These are phyloP conservation scores for Psophia crepitans DNA, from an alignment of 2,113 vertebrate genomes.

Conservation along the genomic window DNA sequence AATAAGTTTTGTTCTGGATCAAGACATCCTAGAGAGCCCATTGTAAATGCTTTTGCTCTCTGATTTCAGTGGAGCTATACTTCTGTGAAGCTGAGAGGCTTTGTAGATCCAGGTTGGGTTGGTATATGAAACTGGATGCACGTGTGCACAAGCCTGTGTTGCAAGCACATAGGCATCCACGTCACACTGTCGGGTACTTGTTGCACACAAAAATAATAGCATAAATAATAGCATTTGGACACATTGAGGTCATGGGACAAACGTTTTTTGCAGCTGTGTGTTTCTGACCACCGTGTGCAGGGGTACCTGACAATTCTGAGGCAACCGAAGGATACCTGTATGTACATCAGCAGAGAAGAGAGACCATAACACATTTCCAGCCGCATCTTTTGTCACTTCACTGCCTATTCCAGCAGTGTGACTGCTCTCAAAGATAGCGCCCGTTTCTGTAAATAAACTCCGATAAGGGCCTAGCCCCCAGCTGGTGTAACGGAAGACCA, in stretches of 20 bases:
- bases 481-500: constrained; percentile 28
- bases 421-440: not conserved
- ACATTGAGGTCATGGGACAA: not conserved
- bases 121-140: fast-evolving
- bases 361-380: not conserved
- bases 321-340: not conserved
- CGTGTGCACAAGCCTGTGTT: not conserved
- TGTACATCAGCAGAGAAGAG: not conserved
- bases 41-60: not conserved
- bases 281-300: fast-evolving
- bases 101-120: not conserved
- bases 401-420: not conserved
- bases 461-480: not conserved
- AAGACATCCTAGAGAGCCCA: not conserved
- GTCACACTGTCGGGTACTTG: not conserved
- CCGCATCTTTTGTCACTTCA: not conserved
- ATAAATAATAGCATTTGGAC: not conserved
- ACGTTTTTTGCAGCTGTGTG: not conserved
- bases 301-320: not conserved
- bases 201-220: not conserved
- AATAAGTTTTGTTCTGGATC: not conserved
- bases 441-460: constrained; percentile 41
- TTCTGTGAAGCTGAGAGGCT: not conserved
- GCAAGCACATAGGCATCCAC: not conserved
- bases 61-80: not conserved